A percentile compares a stretch with the other conserved stretches of the same genome.
Evolutionary conservation across 2,113 vertebrate species (phyloP).

Genomic region (Pleuronectes platessa): DNA sequence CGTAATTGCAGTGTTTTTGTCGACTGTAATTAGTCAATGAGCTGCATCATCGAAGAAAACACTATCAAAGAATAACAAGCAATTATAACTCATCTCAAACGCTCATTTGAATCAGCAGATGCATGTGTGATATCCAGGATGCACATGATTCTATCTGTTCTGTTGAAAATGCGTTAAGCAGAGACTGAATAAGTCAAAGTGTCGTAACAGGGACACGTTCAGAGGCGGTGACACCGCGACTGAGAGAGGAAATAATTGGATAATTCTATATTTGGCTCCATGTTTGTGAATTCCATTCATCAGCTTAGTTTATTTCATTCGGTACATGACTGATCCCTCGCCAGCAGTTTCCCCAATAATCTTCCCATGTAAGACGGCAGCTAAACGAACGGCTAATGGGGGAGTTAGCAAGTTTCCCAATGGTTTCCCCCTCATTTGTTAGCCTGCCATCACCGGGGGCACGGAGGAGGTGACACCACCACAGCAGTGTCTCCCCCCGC

Average conservation of each 20-base stretch:
- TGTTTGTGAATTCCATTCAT: constrained; percentile 21
- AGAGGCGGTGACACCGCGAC: constrained; percentile 26
- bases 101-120: background rate
- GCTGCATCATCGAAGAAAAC: background rate
- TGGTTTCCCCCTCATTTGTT: constrained; percentile 33
- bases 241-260: constrained; percentile 54
- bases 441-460: constrained; percentile 20
- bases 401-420: constrained; percentile 1
- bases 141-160: too few relatives aligned
- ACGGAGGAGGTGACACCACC: constrained; percentile 59
- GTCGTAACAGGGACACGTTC: constrained; percentile 10
- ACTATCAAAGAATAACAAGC: too few relatives aligned
- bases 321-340: constrained; percentile 13
- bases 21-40: background rate
- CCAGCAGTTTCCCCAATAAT: constrained; percentile 26
- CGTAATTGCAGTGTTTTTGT: constrained; percentile 4
- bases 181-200: background rate
- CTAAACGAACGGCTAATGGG: constrained; percentile 45
- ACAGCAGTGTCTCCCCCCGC: constrained; percentile 31
- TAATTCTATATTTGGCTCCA: constrained; percentile 51
- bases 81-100: too few relatives aligned
- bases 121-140: background rate
- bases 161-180: background rate
- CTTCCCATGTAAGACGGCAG: constrained; percentile 25
- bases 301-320: constrained; percentile 31